Base-by-base conservation (phyloP, 2,113 vertebrate genomes). In the Chamaea fasciata region DNA sequence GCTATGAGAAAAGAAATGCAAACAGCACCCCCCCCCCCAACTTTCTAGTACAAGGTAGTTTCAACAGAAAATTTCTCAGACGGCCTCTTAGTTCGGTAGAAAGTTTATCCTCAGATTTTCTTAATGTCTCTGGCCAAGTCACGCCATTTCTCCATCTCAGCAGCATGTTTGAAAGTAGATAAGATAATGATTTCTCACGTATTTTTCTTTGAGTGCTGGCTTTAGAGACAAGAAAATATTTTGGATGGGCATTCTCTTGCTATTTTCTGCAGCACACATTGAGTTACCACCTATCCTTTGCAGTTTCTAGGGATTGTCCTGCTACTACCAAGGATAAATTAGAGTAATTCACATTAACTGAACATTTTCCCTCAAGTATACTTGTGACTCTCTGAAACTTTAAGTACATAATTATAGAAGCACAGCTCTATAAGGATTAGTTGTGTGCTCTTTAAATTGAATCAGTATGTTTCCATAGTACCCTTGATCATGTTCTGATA, bases 381-480 rank as follows among this genome's bases (percentile, higher is more conserved):
- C 64, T 78, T 78, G 27, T 44, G 42, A 75, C 87, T 96, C 90
- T 93, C 80, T n/a, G 88, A 63, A 96, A 81, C 73, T 71, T 3
- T 71, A 78, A 78, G 57, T 42, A 64, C 15, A 52, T 71, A 93
- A 91, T 89, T 71, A 79, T 20, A 73, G 82, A 87, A 93, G 28
- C n/a, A 83, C 22, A 76, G 31, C 22, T 63, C 60, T 68, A 44
- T 35, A 42, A 82, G 56, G 70, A 90, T 92, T 77, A 70, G 83
- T 67, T 80, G 23, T 21, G 81, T 47, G n/a, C 35, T 84, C 69
- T 90, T 92, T 84, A 94, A 94, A 89, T 92, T 90, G 49, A 79
- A 82, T 91, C 77, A 79, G 15, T 64, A 56, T 75, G 60, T 94
- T 94, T 86, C 73, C 83, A 86, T 82, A 91, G 83, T 56, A 90